Percentiles rank a stretch among this genome's conserved stretches.
phyloP scores from a whole-genome alignment of 2,113 vertebrate species.

The Tragelaphus imberbis region DNA sequence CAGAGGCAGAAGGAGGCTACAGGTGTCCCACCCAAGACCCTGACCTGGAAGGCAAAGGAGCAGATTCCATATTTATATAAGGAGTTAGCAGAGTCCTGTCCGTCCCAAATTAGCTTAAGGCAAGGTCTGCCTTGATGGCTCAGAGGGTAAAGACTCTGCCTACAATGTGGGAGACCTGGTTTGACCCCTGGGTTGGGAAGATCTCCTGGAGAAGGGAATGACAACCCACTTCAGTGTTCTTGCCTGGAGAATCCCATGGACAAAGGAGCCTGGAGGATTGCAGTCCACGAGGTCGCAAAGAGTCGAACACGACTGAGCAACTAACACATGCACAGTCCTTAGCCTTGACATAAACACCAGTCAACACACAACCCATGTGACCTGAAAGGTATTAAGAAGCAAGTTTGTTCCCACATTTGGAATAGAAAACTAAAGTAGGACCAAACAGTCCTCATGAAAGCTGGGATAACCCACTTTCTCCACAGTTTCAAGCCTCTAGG shows the following conservation, averaged over 20 bases:
- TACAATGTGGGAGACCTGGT: not conserved
- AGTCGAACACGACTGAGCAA: not conserved
- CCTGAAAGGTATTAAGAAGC: constrained; percentile 78
- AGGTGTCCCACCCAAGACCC: constrained; percentile 78
- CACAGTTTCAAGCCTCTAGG: not conserved
- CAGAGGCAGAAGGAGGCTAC: constrained; percentile 73
- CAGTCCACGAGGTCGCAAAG: not conserved
- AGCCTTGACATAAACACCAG: constrained; percentile 64
- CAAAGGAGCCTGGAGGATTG: not conserved
- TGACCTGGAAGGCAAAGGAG: constrained; percentile 84
- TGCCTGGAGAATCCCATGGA: not conserved
- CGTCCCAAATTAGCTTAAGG: constrained; percentile 80
- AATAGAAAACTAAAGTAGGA: constrained; percentile 78
- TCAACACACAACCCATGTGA: constrained; percentile 64
- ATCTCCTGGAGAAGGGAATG: not conserved
- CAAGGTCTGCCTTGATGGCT: not conserved
- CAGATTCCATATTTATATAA: constrained; percentile 84
- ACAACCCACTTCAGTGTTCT: not conserved
- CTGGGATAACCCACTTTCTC: not conserved
- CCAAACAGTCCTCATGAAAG: constrained; percentile 35
- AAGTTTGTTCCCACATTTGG: constrained; percentile 71
- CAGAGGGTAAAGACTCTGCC: not conserved
- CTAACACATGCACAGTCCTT: constrained; percentile 55
- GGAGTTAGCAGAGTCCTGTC: constrained; percentile 84
- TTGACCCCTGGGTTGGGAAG: not conserved